phyloP scores from a whole-genome alignment of 2,888 invertebrate genomes.

The Himalopsyche kuldschensis region DNA sequence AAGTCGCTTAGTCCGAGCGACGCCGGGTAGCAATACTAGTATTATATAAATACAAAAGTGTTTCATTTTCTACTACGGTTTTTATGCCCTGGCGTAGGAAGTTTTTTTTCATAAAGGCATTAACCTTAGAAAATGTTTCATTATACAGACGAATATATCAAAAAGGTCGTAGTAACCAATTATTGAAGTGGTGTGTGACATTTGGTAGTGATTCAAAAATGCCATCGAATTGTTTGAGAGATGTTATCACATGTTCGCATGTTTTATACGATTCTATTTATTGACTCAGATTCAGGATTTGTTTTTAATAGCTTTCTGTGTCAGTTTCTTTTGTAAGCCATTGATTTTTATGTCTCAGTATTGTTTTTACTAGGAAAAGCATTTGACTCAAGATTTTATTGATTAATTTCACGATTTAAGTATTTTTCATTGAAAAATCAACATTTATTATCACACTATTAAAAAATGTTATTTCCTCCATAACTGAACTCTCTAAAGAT shows the following conservation, averaged over 20 bases:
- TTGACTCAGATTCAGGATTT: not conserved
- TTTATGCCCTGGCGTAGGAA: constrained; percentile 13
- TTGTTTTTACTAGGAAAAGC: too few relatives aligned
- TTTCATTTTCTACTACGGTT: not conserved
- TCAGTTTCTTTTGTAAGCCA: not conserved
- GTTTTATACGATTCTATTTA: not conserved
- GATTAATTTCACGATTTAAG: too few relatives aligned
- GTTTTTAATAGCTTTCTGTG: not conserved
- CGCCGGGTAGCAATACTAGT: too few relatives aligned
- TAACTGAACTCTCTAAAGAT: too few relatives aligned
- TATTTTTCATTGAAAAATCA: too few relatives aligned
- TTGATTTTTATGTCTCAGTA: too few relatives aligned
- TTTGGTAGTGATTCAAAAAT: constrained; percentile 1
- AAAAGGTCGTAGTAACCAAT: constrained; percentile 11
- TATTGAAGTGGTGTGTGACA: constrained; percentile 13
- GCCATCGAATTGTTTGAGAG: not conserved
- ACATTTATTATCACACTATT: too few relatives aligned
- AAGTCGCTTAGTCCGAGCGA: too few relatives aligned
- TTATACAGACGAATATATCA: not conserved
- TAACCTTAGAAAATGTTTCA: constrained; percentile 19
- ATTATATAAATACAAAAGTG: too few relatives aligned
- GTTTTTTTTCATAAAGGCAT: constrained; percentile 23
- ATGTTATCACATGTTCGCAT: not conserved
- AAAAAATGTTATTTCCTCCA: too few relatives aligned
- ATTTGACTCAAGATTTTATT: too few relatives aligned